Conservation (phyloP, 2,888 invertebrate genomes). For the Linnaemya vulpina region DNA sequence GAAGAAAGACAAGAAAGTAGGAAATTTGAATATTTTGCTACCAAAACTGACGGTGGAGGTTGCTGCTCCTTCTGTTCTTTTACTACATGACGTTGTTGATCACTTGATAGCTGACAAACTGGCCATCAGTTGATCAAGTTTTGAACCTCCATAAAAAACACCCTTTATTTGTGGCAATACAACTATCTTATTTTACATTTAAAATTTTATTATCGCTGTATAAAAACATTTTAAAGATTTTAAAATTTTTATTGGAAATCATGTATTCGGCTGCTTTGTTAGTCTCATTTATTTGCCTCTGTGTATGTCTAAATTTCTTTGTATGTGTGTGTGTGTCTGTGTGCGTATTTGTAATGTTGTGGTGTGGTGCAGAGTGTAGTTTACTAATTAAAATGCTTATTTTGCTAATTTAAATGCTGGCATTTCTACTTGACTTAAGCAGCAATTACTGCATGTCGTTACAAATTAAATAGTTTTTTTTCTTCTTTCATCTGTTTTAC, state of each 20-base stretch:
- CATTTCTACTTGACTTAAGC: constrained; percentile 72
- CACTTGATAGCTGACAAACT: no score
- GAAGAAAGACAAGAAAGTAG: no score
- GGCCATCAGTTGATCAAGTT: no score
- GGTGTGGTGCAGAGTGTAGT: constrained; percentile 63
- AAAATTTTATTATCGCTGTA: no score
- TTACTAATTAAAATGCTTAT: constrained; percentile 80
- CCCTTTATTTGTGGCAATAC: no score
- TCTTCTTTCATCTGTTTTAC: constrained; percentile 31
- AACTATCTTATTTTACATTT: no score
- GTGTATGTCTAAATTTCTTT: not conserved
- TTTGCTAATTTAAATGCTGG: constrained; percentile 79
- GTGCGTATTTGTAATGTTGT: no score
- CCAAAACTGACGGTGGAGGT: no score
- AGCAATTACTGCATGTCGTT: constrained; percentile 76
- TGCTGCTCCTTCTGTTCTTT: no score
- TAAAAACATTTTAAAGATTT: not conserved
- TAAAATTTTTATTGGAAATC: constrained; percentile 28
- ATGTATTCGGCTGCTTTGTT: constrained; percentile 11
- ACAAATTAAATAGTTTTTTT: constrained; percentile 73
- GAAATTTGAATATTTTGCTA: no score
- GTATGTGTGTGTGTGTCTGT: not conserved
- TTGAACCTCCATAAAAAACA: no score
- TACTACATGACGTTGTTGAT: no score
- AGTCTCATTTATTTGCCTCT: not conserved